phyloP scores from a whole-genome alignment of 2,797 vertebrate genomes.

The Sebastes glaucus region DNA sequence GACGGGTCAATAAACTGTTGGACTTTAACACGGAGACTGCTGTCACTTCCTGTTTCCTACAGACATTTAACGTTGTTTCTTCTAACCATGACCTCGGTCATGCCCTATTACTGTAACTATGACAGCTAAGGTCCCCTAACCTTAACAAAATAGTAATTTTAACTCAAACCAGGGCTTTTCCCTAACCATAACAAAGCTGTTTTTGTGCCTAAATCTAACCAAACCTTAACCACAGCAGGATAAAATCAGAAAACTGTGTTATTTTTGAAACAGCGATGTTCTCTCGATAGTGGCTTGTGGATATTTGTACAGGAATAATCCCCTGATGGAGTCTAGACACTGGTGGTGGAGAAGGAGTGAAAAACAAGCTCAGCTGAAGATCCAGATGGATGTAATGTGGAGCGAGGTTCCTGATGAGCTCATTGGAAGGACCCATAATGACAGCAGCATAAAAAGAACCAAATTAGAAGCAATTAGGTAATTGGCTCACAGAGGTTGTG shows the following conservation, averaged over 20 bases:
- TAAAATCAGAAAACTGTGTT: neutral
- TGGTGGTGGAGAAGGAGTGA: neutral
- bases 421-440: neutral
- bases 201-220: neutral
- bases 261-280: neutral
- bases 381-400: neutral
- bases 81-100: neutral
- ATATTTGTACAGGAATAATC: neutral
- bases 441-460: neutral
- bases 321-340: neutral
- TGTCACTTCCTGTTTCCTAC: neutral
- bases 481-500: neutral
- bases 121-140: neutral
- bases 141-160: neutral
- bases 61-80: neutral
- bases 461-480: neutral
- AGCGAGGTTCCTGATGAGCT: neutral
- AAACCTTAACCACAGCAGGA: neutral
- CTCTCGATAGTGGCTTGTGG: neutral
- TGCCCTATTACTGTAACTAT: neutral
- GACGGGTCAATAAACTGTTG: slow-evolving; percentile 6
- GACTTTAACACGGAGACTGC: neutral
- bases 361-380: neutral
- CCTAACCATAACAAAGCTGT: neutral
- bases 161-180: neutral